Base-by-base conservation (phyloP, 2,888 invertebrate species). In the Drosophila maculinotata region DNA sequence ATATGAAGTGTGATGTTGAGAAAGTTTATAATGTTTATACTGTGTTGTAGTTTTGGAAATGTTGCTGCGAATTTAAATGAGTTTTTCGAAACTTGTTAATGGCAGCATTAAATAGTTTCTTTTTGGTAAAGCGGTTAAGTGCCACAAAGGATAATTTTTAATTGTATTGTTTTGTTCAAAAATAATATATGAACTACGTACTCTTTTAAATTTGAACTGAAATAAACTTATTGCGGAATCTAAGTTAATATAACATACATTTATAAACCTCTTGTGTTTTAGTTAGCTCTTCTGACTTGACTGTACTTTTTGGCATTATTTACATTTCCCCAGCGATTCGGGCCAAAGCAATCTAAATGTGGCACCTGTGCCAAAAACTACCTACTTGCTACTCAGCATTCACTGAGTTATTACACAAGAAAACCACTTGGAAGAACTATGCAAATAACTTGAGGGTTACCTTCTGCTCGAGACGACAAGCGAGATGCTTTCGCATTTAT, bases 291-390 rank as follows among this genome's bases (percentile, higher is more conserved):
- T 28, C 39, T 17, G 12, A 28, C 17, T 17, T 48, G 51, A 57
- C 35, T 51, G 68, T 25, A 44, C 25, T 12, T 4, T 25, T 49
- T 45, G 12, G 28, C 35, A 41, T 51, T 23, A 35, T 28, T 66
- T 41, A 33, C 53, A 25, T 47, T 42, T 41, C 31, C 42, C 10
- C 14, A 31, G 25, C 1, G 59, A 28, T 20, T 51, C 12, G 12
- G n/a, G 12, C 30, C 9, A 38, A 20, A 36, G 14, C 53, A 12
- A 20, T 23, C 26, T 10, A 26, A 54, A 71, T 36, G 39, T 41
- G 52, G 28, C 72, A 75, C 72, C 75, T 69, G 72, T 44, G 71
- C 51, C 57, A 39, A 42, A 57, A 67, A 59, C 75, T 69, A 66
- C 30, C 56, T 44, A 58, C 54, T 49, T 44, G 20, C 47, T n/a